phyloP scores from a whole-genome alignment of 2,888 invertebrate genomes.

The Cheilosia vulpina region DNA sequence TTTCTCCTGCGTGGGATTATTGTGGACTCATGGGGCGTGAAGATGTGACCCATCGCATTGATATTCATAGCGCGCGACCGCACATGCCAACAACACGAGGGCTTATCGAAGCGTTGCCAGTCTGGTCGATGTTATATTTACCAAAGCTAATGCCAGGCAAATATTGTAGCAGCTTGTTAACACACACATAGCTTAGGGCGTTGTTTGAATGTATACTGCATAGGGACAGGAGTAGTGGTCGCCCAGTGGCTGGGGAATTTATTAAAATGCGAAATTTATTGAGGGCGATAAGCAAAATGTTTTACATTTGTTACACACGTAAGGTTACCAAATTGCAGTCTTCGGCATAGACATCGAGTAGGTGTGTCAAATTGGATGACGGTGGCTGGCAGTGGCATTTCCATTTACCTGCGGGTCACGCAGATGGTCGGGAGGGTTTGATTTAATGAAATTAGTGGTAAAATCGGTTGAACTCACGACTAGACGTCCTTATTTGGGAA shows the following conservation, averaged over 20 bases:
- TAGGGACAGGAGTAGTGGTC: background rate
- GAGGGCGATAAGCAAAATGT: background rate
- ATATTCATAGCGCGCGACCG: slow-evolving; percentile 34
- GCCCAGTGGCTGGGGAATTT: background rate
- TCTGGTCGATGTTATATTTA: slow-evolving; percentile 18
- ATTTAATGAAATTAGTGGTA: background rate
- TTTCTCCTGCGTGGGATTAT: background rate
- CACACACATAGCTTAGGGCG: slow-evolving; percentile 18
- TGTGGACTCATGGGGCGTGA: background rate
- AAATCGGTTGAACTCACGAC: background rate
- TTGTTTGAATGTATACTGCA: slow-evolving; percentile 19
- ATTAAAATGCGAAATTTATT: slow-evolving; percentile 23
- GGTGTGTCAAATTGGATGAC: too few relatives aligned
- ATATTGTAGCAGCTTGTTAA: slow-evolving; percentile 62
- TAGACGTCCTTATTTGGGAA: too few relatives aligned
- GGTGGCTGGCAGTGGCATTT: too few relatives aligned
- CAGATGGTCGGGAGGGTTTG: background rate
- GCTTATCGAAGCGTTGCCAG: slow-evolving; percentile 38
- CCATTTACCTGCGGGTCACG: too few relatives aligned
- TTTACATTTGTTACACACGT: background rate
- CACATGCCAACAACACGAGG: slow-evolving; percentile 1
- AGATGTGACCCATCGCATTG: slow-evolving; percentile 28
- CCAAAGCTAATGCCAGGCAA: slow-evolving; percentile 45
- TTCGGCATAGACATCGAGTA: too few relatives aligned
- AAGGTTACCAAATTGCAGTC: background rate